Conservation (phyloP, 2,888 invertebrate species). For the Seladonia tumulorum region DNA sequence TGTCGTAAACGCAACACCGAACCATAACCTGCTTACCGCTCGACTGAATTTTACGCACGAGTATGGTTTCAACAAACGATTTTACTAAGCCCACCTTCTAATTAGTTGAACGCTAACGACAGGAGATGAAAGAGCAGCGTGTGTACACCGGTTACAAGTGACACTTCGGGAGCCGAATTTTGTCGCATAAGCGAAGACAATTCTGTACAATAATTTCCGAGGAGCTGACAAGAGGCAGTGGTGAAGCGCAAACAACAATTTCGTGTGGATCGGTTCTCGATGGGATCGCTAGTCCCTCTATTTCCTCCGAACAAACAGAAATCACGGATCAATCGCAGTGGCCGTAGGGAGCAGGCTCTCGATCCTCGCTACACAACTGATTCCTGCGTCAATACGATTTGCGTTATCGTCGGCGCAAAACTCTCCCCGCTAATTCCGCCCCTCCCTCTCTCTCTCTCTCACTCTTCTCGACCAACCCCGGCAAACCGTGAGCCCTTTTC, state of each 20-base stretch:
- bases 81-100: too few species aligned
- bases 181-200: neutral
- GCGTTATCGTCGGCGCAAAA: constrained; percentile 48
- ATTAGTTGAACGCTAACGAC: too few species aligned
- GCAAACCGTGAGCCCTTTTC: constrained; percentile 35
- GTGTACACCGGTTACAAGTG: too few species aligned
- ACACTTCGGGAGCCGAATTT: too few species aligned
- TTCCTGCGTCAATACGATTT: constrained; percentile 50
- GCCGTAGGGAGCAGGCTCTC: neutral
- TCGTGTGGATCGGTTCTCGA: neutral
- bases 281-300: neutral
- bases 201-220: neutral
- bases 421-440: constrained; percentile 54
- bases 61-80: too few species aligned
- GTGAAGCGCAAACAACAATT: neutral
- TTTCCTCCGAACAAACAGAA: constrained; percentile 14
- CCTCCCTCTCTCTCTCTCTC: neutral
- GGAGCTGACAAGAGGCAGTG: neutral
- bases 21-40: too few species aligned
- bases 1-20: too few species aligned
- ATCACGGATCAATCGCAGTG: neutral
- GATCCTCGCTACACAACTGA: constrained; percentile 24
- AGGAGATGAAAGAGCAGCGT: too few species aligned
- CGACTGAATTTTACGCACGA: too few species aligned
- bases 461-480: constrained; percentile 30